A percentile compares a stretch with the other conserved stretches of the same genome.
Conservation (phyloP, 2,888 invertebrate species). For the Synergus laeviventris region DNA sequence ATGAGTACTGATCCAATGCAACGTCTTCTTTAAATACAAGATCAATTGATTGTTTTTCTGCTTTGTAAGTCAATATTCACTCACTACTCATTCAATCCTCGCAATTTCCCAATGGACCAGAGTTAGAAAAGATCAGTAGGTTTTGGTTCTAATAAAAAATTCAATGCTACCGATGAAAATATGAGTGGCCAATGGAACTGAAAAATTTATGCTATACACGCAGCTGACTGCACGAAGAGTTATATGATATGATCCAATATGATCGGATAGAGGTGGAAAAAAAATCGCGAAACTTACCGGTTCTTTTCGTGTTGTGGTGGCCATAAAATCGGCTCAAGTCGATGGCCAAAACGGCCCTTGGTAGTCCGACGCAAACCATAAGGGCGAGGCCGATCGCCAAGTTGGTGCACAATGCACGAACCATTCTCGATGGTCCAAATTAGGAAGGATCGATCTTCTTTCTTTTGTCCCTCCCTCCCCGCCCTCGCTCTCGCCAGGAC, state of each 20-base stretch:
- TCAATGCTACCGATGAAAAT: background rate
- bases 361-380: slow-evolving; percentile 80
- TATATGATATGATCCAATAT: background rate
- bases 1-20: background rate
- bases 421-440: slow-evolving; percentile 58
- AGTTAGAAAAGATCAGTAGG: background rate
- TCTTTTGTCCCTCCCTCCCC: slow-evolving; percentile 28
- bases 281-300: slow-evolving; percentile 78
- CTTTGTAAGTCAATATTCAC: background rate
- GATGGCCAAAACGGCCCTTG: slow-evolving; percentile 83
- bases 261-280: background rate
- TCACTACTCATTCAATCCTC: background rate
- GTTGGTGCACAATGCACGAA: slow-evolving; percentile 60
- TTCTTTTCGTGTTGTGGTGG: slow-evolving; percentile 84
- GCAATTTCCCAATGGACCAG: too few relatives aligned
- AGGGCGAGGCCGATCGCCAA: slow-evolving; percentile 74
- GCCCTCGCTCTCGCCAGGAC: slow-evolving; percentile 28
- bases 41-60: background rate
- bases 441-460: slow-evolving; percentile 41
- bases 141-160: slow-evolving; percentile 1
- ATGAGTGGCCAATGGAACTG: background rate
- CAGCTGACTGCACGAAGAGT: background rate
- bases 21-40: background rate
- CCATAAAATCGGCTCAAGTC: slow-evolving; percentile 90
- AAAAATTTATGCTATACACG: slow-evolving; percentile 14